These are phyloP conservation scores for Etheostoma nigrum DNA, from an alignment of 2,797 vertebrate genomes.

Conservation along the genomic window DNA sequence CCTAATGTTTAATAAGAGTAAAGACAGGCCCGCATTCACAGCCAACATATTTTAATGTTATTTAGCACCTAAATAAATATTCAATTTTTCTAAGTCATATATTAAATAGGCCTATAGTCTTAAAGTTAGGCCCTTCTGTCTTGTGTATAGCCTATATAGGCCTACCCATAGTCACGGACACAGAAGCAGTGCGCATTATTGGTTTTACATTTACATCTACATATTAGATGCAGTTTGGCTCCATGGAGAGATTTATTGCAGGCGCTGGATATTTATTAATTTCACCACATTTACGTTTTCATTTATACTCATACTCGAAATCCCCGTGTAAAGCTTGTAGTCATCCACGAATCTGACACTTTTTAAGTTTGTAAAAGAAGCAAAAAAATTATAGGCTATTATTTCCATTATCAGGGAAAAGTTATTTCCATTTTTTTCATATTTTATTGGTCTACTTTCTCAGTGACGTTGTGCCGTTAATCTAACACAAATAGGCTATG, in stretches of 20 bases:
- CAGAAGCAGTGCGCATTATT: constrained; percentile 7
- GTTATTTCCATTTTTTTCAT: constrained; percentile 1
- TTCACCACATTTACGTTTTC: constrained; percentile 10
- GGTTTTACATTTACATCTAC: constrained; percentile 7
- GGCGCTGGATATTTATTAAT: not conserved
- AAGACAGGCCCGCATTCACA: constrained; percentile 22
- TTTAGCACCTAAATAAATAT: constrained; percentile 4
- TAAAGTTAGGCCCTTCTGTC: constrained; percentile 14
- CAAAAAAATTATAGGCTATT: not conserved
- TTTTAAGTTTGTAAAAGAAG: constrained; percentile 9
- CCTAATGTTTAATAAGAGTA: constrained; percentile 36
- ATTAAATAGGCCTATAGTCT: not conserved
- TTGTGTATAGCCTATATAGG: not conserved
- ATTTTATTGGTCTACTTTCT: not conserved
- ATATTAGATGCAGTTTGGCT: not conserved
- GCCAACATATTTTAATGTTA: not conserved
- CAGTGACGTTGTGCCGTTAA: not conserved
- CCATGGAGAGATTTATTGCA: constrained; percentile 3
- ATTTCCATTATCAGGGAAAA: not conserved
- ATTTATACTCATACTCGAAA: constrained; percentile 17
- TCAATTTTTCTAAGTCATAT: not conserved
- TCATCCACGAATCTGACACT: not conserved
- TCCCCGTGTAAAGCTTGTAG: not conserved
- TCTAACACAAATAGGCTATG: constrained; percentile 1
- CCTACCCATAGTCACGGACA: constrained; percentile 8